Base-by-base conservation (phyloP, 2,888 invertebrate species). In the Gortyna flavago region DNA sequence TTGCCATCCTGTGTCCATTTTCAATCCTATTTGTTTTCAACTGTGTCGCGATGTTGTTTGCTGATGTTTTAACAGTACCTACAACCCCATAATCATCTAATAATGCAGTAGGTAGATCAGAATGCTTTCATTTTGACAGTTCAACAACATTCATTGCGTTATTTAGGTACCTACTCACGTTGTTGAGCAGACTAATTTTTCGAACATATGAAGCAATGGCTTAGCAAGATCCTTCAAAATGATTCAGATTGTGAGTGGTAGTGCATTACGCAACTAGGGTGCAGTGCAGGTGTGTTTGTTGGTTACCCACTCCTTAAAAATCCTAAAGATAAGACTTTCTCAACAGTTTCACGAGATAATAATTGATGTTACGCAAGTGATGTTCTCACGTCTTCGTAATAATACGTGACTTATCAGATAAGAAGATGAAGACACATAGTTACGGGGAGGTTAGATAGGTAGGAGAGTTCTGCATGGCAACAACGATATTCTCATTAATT, bases 331-430 rank as follows among this genome's bases (percentile, higher is more conserved):
- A 83, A 75, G 64, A 75, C 70, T 78, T 65, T 72, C 79, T n/a
- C 48, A 44, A 57, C 62, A 57, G 68, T 77, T 71, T 71, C 64
- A 64, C 48, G 18, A 79, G 72, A 68, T 75, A 79, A 83, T 83
- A 79, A 83, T 83, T 83, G 69, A 75, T 64, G 51, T 75, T 79
- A 54, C 61, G 54, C 32, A 65, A 79, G 69, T 61, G 72, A 79
- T 82, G 73, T 41, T 75, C 64, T 75, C 72, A 75, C 61, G 59
- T 71, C 32, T 66, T 25, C 44, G 70, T 62, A 75, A 83, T 82
- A 54, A 41, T 67, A 75, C 84, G 79, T 83, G 86, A 84, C 65
- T 75, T 71, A 83, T 86, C 86, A 72, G 84, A 83, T 86, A 84
- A 86, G 72, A 41, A 51, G 51, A 82, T 74, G 70, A 69, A 83